phyloP scores from a whole-genome alignment of 2,797 vertebrate genomes.

The Alfaro cultratus region DNA sequence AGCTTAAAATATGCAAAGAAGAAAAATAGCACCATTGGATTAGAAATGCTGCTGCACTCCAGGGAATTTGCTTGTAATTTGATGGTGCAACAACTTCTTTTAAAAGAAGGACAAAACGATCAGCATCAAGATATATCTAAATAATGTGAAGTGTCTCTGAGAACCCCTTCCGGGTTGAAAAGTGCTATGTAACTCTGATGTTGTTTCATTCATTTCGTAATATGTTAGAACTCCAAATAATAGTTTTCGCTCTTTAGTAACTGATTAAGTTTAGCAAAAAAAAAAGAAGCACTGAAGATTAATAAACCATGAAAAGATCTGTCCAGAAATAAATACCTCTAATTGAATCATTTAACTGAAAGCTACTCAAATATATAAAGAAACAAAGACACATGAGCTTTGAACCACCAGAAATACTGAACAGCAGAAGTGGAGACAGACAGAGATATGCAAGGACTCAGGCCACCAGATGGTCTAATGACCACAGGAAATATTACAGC shows the following conservation, averaged over 20 bases:
- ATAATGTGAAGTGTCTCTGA: background rate
- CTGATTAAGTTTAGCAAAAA: background rate
- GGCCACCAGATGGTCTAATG: slow-evolving; percentile 79
- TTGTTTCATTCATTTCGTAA: background rate
- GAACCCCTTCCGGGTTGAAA: too few relatives aligned
- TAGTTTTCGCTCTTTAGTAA: too few relatives aligned
- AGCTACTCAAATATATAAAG: background rate
- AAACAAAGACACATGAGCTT: slow-evolving; percentile 2
- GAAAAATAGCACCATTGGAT: background rate
- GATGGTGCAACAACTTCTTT: background rate
- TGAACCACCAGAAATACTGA: slow-evolving; percentile 18
- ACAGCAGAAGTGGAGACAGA: slow-evolving; percentile 30
- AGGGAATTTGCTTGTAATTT: background rate
- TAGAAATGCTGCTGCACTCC: background rate
- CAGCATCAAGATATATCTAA: background rate
- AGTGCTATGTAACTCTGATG: too few relatives aligned
- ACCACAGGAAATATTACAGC: slow-evolving; percentile 80
- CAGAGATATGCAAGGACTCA: slow-evolving; percentile 55
- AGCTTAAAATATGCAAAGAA: background rate
- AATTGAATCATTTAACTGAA: background rate
- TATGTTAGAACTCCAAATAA: background rate
- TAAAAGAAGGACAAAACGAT: background rate
- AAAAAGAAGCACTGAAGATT: background rate
- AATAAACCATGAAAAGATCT: background rate
- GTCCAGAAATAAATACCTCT: background rate